Evolutionary conservation across 2,113 vertebrate species (phyloP).

Genomic region (Pampusana beccarii): DNA sequence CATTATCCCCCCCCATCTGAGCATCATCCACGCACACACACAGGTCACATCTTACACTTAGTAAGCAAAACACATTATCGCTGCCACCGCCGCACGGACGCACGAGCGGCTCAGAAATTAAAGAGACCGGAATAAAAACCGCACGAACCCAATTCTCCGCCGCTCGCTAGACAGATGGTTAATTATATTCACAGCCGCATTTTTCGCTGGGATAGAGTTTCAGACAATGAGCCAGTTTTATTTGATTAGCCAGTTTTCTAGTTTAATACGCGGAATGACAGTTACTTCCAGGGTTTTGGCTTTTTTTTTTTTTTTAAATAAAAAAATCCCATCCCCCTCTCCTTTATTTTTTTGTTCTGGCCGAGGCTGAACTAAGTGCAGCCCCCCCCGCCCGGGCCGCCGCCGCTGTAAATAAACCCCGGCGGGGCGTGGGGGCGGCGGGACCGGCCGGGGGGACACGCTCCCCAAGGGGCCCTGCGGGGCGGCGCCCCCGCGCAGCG

Average conservation of each 20-base stretch:
- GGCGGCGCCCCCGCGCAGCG: no score
- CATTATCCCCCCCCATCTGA: not conserved
- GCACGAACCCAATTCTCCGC: slow-evolving; percentile 63
- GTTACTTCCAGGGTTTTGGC: slow-evolving; percentile 39
- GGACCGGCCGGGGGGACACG: no score
- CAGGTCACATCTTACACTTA: slow-evolving; percentile 25
- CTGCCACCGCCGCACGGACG: slow-evolving; percentile 24
- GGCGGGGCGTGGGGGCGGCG: no score
- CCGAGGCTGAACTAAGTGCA: no score
- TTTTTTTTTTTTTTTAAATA: not conserved
- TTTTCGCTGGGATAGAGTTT: slow-evolving; percentile 76
- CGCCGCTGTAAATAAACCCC: no score
- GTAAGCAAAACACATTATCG: slow-evolving; percentile 31
- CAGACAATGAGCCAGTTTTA: slow-evolving; percentile 76
- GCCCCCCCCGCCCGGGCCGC: no score
- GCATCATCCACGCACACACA: not conserved
- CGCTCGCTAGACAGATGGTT: slow-evolving; percentile 79
- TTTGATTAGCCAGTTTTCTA: slow-evolving; percentile 73
- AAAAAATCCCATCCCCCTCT: not conserved
- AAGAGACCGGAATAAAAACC: slow-evolving; percentile 62
- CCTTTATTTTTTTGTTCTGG: no score
- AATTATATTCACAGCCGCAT: slow-evolving; percentile 80
- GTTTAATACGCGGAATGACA: slow-evolving; percentile 73
- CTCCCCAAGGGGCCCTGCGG: no score
- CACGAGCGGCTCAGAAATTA: slow-evolving; percentile 41